phyloP scores from a whole-genome alignment of 2,888 invertebrate species.

The Eupsilia transversa region DNA sequence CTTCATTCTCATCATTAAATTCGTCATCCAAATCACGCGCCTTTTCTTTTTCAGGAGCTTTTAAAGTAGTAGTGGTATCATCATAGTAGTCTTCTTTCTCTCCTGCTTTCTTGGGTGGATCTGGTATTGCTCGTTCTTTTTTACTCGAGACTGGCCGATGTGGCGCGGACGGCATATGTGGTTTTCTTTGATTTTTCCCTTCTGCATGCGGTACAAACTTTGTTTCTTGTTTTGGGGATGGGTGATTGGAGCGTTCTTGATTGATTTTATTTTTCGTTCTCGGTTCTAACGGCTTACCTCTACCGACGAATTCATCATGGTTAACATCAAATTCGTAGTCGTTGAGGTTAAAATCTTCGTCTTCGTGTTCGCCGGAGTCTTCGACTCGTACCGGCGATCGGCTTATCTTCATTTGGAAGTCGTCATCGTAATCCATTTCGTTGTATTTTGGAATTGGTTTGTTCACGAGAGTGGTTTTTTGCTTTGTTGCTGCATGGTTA shows the following conservation, averaged over 20 bases:
- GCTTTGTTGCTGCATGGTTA: slow-evolving; percentile 33
- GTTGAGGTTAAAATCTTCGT: slow-evolving; percentile 84
- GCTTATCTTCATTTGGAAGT: slow-evolving; percentile 77
- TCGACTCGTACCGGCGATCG: slow-evolving; percentile 66
- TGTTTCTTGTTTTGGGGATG: slow-evolving; percentile 27
- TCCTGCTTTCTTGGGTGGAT: slow-evolving; percentile 59
- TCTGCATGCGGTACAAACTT: slow-evolving; percentile 42
- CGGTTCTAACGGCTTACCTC: slow-evolving; percentile 82
- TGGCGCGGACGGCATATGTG: slow-evolving; percentile 38
- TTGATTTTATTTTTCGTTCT: slow-evolving; percentile 69
- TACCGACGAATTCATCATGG: slow-evolving; percentile 82
- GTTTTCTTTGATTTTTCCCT: slow-evolving; percentile 66
- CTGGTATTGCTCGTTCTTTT: slow-evolving; percentile 63
- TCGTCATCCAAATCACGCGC: slow-evolving; percentile 67
- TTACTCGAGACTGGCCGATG: slow-evolving; percentile 52
- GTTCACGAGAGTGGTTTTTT: slow-evolving; percentile 73
- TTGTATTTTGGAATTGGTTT: slow-evolving; percentile 84
- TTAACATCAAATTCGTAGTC: slow-evolving; percentile 86
- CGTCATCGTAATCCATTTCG: slow-evolving; percentile 79
- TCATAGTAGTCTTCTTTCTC: slow-evolving; percentile 78
- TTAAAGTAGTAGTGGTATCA: slow-evolving; percentile 66
- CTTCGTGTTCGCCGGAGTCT: slow-evolving; percentile 83
- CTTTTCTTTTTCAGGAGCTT: slow-evolving; percentile 61
- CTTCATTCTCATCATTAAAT: slow-evolving; percentile 73
- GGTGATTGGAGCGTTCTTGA: slow-evolving; percentile 13